Conservation (phyloP, 2,797 vertebrate genomes). For the Acanthurus tractus region DNA sequence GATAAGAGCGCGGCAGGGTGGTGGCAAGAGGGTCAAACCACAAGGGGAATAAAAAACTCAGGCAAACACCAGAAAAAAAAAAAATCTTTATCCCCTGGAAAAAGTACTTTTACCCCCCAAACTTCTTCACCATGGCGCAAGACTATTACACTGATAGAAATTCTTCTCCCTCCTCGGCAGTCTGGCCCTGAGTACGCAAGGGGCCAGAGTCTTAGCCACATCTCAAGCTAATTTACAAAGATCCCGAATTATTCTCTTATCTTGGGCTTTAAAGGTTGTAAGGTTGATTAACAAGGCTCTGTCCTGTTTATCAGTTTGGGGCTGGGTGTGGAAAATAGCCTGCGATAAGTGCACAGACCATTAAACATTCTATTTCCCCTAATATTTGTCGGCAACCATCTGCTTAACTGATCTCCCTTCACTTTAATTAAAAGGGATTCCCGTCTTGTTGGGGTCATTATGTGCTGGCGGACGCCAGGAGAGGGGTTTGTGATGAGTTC, state of each 20-base stretch:
- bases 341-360: conserved; percentile 87
- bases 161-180: conserved; percentile 72
- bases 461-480: conserved; percentile 82
- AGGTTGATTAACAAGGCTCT: conserved; percentile 89
- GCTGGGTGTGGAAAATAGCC: conserved; percentile 85
- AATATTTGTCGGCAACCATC: conserved; percentile 89
- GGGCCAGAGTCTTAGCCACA: conserved; percentile 83
- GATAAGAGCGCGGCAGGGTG: conserved; percentile 81
- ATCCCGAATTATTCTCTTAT: conserved; percentile 88
- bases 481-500: conserved; percentile 88
- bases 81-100: conserved; percentile 68
- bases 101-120: conserved; percentile 71
- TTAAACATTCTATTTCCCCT: conserved; percentile 88
- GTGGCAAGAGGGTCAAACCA: conserved; percentile 83
- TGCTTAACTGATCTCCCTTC: conserved; percentile 90
- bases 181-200: conserved; percentile 71
- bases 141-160: conserved; percentile 87
- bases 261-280: conserved; percentile 89
- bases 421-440: conserved; percentile 91
- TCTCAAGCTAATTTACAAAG: conserved; percentile 90
- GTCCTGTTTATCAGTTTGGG: conserved; percentile 88
- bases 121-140: conserved; percentile 81
- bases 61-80: conserved; percentile 59
- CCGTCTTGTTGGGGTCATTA: conserved; percentile 88
- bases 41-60: conserved; percentile 74